A percentile compares a stretch with the other conserved stretches of the same genome.
phyloP scores from a whole-genome alignment of 37 sponge, comb jelly and placozoan species.

The Tethya wilhelma region DNA sequence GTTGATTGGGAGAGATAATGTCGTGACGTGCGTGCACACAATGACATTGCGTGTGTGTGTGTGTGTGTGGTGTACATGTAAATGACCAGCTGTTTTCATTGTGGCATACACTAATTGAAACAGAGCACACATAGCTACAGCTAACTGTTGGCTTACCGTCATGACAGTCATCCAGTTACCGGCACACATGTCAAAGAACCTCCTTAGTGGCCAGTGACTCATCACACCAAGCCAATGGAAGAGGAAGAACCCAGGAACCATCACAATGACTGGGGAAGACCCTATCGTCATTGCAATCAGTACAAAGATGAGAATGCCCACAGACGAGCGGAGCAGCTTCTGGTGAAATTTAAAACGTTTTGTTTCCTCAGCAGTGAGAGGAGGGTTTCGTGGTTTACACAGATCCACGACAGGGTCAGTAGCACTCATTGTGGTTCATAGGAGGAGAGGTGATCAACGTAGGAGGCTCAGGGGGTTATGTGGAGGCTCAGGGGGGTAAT shows the following conservation, averaged over 20 bases:
- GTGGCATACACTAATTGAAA: not conserved
- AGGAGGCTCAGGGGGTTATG: too few species aligned
- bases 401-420: not conserved
- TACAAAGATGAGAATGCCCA: conserved; percentile 10
- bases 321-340: not conserved
- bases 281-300: not conserved
- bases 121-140: not conserved
- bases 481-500: too few species aligned
- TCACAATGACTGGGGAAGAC: not conserved
- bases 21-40: not conserved
- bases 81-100: not conserved
- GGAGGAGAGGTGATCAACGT: too few species aligned
- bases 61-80: not conserved
- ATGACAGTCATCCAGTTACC: conserved; percentile 18
- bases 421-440: too few species aligned
- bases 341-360: too few species aligned
- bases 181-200: conserved; percentile 22
- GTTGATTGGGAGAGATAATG: not conserved
- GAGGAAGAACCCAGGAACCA: not conserved
- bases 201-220: not conserved
- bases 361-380: not conserved
- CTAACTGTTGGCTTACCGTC: conserved; percentile 15
- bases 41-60: not conserved
- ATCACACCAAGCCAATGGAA: not conserved
- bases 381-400: not conserved